Evolutionary conservation across 2,797 vertebrate genomes (phyloP), one percentile per base, ranked within the genome.

Genomic region (Eleutherodactylus coqui): DNA sequence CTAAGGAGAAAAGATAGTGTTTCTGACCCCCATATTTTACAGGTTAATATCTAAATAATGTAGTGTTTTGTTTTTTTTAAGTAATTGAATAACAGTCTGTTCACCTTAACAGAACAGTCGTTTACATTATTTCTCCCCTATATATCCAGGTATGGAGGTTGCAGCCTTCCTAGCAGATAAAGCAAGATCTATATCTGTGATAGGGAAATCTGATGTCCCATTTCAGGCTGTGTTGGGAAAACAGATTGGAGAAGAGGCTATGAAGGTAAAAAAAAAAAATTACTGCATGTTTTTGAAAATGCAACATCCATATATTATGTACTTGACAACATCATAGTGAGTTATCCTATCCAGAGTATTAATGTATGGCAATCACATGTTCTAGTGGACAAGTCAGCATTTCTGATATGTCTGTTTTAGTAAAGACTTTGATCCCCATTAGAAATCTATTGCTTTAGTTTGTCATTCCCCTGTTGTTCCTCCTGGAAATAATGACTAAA

Each of bases 131-230:
- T 6, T 69, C 19, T 36, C 8, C 6, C 36, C n/a, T 43, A 17
- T 60, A 17, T 41, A 41, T 83, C 88, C 80, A 98, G 97, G 97
- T 80, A 97, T 97, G 96, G 97, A 98, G 90, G 89, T 94, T 47
- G 96, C 96, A 0, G 95, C 96, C 38, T 96, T 93, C 91, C 90
- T 97, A 51, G 92, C 93, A 4, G 95, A 95, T 88, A 96, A 95
- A 92, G 96, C 96, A 69, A 87, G 89, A 49, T 92, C 91, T 47
- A 87, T 97, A 77, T 86, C 93, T 0, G 64, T 98, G 88, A 93
- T 97, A 70, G 96, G 96, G 8, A 93, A 82, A 67, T 84, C 89
- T 21, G 88, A 85, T 2, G 91, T 92, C 86, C 96, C 97, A 0
- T 97, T 91, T 88, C 92, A 96, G 84, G 79, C 75, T 0, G 88